phyloP scores from a whole-genome alignment of 2,113 vertebrate species.

The Origma solitaria region DNA sequence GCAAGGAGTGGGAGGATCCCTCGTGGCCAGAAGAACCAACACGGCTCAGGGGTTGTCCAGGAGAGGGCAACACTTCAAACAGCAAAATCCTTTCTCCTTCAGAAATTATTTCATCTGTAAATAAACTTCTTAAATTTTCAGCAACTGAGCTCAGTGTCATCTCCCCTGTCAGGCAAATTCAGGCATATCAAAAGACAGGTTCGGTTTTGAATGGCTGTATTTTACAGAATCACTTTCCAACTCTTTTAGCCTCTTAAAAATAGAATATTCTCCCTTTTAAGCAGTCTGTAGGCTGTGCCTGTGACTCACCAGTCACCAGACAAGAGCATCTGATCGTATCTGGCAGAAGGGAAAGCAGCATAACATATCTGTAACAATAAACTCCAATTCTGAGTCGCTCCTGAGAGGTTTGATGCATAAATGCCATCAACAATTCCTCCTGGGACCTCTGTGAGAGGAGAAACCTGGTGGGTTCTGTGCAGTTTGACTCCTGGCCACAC shows the following conservation, averaged over 20 bases:
- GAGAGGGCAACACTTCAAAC: neutral
- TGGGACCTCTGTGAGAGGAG: neutral
- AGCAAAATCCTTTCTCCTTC: neutral
- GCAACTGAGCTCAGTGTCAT: neutral
- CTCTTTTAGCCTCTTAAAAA: neutral
- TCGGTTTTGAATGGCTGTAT: neutral
- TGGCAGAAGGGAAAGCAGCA: neutral
- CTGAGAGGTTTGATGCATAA: neutral
- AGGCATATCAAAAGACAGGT: neutral
- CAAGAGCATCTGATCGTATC: neutral
- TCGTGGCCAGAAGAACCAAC: neutral
- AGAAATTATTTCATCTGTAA: neutral
- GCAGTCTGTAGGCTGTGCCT: neutral
- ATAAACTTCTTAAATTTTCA: neutral
- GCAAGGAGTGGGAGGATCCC: neutral
- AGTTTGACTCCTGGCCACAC: neutral
- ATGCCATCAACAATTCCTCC: neutral
- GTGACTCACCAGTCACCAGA: conserved; percentile 60
- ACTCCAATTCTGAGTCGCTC: neutral
- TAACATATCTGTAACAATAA: neutral
- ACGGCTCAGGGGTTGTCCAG: neutral
- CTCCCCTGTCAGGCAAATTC: neutral
- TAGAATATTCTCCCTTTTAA: neutral
- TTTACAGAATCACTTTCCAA: neutral
- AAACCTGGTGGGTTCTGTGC: neutral